These are phyloP conservation scores for Euthynnus affinis DNA, from an alignment of 2,797 vertebrate genomes.

Conservation along the genomic window DNA sequence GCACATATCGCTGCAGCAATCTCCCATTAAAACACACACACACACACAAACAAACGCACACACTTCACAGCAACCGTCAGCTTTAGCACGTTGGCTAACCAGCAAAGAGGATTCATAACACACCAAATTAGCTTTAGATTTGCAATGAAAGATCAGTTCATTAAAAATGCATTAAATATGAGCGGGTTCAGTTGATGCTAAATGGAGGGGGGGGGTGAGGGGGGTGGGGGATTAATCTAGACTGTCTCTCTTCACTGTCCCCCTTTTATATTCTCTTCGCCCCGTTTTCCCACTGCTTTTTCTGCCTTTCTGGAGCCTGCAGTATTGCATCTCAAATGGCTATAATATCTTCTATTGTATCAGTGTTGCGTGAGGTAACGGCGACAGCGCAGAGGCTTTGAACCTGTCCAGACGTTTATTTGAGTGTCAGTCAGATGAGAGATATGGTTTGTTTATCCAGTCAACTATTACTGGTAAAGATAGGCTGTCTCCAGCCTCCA, in stretches of 20 bases:
- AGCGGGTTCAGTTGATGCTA: slow-evolving; percentile 83
- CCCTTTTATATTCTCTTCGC: slow-evolving; percentile 32
- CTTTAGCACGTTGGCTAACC: slow-evolving; percentile 69
- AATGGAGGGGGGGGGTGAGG: slow-evolving; percentile 71
- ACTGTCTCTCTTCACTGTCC: slow-evolving; percentile 33
- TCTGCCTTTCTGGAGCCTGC: neutral
- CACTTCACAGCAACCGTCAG: slow-evolving; percentile 39
- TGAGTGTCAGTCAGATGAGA: slow-evolving; percentile 13
- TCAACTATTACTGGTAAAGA: neutral
- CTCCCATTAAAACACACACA: slow-evolving; percentile 20
- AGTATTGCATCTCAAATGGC: slow-evolving; percentile 7
- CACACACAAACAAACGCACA: neutral
- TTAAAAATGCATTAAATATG: slow-evolving; percentile 87
- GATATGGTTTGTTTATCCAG: neutral
- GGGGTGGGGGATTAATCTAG: slow-evolving; percentile 69
- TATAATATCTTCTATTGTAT: slow-evolving; percentile 31
- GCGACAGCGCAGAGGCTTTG: slow-evolving; percentile 4
- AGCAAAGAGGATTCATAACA: slow-evolving; percentile 80
- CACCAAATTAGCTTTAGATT: slow-evolving; percentile 85
- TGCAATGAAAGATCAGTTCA: slow-evolving; percentile 86
- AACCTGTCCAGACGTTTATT: slow-evolving; percentile 8
- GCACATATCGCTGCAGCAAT: slow-evolving; percentile 36
- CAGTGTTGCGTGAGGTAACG: neutral
- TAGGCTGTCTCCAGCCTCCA: neutral
- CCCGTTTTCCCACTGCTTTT: neutral